Evolutionary conservation across 2,113 vertebrate species (phyloP), one percentile per base, ranked within the genome.

Genomic region (Cromileptes altivelis): DNA sequence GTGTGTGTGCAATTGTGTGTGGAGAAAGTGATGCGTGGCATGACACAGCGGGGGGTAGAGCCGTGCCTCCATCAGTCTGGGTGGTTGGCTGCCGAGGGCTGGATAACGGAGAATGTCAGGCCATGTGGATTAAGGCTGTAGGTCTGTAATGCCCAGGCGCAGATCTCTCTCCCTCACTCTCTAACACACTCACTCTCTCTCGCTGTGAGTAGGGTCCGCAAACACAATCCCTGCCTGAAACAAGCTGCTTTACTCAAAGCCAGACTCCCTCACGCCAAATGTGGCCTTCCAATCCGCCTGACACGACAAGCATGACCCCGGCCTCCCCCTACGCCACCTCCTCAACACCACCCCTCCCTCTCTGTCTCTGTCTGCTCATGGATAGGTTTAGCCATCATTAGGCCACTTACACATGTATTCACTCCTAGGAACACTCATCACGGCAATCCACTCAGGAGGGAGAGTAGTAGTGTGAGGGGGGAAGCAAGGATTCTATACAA

Each of bases 161-260:
- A 74, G 63, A 86, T 91, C 78, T 73, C 87, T 65, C 76, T 79
- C 84, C 67, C 85, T 65, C 84, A 30, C 80, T 52, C 81, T 7
- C 78, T 67, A 14, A 49, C 47, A 49, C 14, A 49, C 70, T 55
- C 77, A 77, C 75, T 50, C 68, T 65, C 85, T 63, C 78, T 70
- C 78, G 79, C 84, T 27, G 69, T 3, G 81, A 82, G 91, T 70
- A 80, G 75, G 86, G 84, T 89, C 82, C 60, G 57, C 82, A 85
- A 90, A 90, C 87, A 85, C 91, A 94, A 94, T 94, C 92, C 90
- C 84, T 82, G 88, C 82, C 86, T 89, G 79, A 92, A 94, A 93
- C 93, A 94, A 94, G 94, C 94, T 93, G 94, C 93, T 95, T 95
- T 93, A 72, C 81, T 88, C 88, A 88, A 90, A 91, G 92, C 90